Evolutionary conservation across 2,113 vertebrate species (phyloP), one percentile per base, ranked within the genome.

Genomic region (Siphamia tubifer): DNA sequence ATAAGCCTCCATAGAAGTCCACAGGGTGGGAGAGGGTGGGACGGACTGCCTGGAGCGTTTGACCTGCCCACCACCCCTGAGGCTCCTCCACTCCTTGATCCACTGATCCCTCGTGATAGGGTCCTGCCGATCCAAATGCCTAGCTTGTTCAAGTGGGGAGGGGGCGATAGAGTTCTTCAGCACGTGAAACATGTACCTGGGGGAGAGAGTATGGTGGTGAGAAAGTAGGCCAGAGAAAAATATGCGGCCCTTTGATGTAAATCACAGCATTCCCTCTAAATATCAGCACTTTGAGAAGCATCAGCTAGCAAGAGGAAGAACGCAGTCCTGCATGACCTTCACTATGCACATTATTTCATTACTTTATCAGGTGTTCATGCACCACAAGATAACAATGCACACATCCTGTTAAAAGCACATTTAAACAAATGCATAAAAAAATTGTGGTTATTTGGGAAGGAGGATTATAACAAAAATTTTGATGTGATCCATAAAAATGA

Each of bases 101-200:
- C 90, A 90, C 45, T 81, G 63, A 2, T 93, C 88, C 69, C 72
- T 89, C 2, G 87, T 76, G 9, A 45, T 83, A 34, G 83, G 82
- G 8, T 94, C 86, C 65, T 94, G 84, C 35, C 83, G 82, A 66
- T 98, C 95, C 65, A 96, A 70, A 60, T 93, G 91, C 78, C 93
- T 93, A 52, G 94, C 96, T 87, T 89, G 90, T 40, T 90, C 44
- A 45, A 94, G 88, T 20, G 89, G 87, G 66, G 94, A 91, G 54
- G 85, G 78, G 52, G 82, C 81, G 2, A 92, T 84, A 1, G 95
- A 95, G 51, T 96, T 96, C 90, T 45, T 92, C 9, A 98, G 68
- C 83, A 91, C 89, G 47, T 92, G 91, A 67, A 95, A 68, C 32
- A 92, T 84, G 80, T 93, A 97, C 91, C 97, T 99, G 89, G 62